phyloP scores from a whole-genome alignment of 2,797 vertebrate genomes.

The Crax fasciolata region DNA sequence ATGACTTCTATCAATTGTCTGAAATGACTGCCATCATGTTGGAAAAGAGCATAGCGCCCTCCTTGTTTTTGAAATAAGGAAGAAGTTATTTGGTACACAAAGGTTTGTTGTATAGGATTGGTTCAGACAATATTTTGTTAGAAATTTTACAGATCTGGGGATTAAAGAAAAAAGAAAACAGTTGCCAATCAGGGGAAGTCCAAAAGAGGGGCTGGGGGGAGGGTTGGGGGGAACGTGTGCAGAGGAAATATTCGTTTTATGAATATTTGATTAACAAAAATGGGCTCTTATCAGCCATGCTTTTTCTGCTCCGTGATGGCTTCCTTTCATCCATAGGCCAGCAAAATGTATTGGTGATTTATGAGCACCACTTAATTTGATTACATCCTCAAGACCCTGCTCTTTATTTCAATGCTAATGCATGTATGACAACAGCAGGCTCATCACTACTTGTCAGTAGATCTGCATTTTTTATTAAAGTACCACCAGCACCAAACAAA shows the following conservation, averaged over 20 bases:
- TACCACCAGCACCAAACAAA: conserved; percentile 79
- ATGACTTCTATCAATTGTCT: conserved; percentile 87
- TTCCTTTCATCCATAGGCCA: conserved; percentile 90
- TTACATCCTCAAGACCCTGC: conserved; percentile 34
- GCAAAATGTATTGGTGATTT: conserved; percentile 79
- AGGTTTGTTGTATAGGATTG: conserved; percentile 74
- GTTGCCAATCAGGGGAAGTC: conserved; percentile 82
- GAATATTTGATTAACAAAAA: conserved; percentile 80
- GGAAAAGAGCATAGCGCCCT: conserved; percentile 87
- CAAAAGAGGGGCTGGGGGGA: conserved; percentile 24
- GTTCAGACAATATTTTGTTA: conserved; percentile 73
- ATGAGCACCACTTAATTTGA: conserved; percentile 69
- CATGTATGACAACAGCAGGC: conserved; percentile 55
- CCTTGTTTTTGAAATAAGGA: conserved; percentile 60
- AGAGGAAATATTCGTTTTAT: conserved; percentile 73
- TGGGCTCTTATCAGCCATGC: conserved; percentile 83
- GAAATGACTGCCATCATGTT: conserved; percentile 89
- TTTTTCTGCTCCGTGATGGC: conserved; percentile 90
- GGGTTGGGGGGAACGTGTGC: not conserved
- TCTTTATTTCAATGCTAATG: conserved; percentile 23
- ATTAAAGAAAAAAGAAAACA: conserved; percentile 71
- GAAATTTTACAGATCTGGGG: conserved; percentile 71
- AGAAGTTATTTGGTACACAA: conserved; percentile 54
- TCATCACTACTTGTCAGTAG: conserved; percentile 55
- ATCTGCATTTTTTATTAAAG: conserved; percentile 79